Percentiles rank a stretch among this genome's conserved stretches.
Conservation (phyloP, 2,113 vertebrate genomes). For the Nipponia nippon region DNA sequence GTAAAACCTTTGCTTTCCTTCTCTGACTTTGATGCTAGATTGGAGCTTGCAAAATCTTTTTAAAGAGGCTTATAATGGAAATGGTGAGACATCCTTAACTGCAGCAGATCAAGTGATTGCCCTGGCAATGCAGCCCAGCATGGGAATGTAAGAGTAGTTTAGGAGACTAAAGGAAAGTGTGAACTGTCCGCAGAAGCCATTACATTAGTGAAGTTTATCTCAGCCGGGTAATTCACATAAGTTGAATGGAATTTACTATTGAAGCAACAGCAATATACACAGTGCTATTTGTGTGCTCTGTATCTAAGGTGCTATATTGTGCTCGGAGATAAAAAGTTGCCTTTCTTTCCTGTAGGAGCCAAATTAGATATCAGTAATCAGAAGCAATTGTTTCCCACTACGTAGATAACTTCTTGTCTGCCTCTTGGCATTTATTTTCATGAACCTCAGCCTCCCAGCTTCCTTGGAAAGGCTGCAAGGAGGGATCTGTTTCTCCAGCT, state of each 20-base stretch:
- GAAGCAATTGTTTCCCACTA: neutral
- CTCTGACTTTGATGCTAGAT: neutral
- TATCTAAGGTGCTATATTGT: constrained; percentile 9
- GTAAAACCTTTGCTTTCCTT: neutral
- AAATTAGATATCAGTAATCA: constrained; percentile 43
- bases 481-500: neutral
- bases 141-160: constrained; percentile 1
- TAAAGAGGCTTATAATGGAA: constrained; percentile 8
- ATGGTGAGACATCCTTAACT: neutral
- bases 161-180: constrained; percentile 34
- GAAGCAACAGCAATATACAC: neutral
- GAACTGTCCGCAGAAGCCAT: constrained; percentile 44
- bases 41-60: neutral
- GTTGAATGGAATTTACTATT: constrained; percentile 35
- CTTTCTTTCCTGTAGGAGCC: constrained; percentile 9
- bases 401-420: neutral
- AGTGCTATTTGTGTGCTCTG: neutral
- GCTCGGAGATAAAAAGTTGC: constrained; percentile 22
- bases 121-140: neutral
- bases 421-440: neutral
- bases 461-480: neutral
- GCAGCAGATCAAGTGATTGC: constrained; percentile 17
- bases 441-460: neutral
- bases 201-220: constrained; percentile 53
- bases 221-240: constrained; percentile 20